phyloP scores from a whole-genome alignment of 53 echinoderm and acorn worm genomes.

The Mesocentrotus franciscanus region DNA sequence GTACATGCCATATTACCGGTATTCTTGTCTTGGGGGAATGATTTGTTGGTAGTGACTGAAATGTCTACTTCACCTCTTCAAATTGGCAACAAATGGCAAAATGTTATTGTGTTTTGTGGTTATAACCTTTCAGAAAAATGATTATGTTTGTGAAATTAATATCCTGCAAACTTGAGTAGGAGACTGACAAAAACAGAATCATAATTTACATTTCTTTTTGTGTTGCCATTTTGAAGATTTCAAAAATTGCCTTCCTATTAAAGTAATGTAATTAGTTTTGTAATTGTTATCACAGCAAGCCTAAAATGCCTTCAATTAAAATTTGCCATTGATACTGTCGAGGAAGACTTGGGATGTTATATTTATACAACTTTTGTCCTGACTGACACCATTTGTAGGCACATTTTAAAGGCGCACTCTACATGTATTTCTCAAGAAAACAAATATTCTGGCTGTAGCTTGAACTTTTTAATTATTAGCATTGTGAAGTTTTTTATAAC shows the following conservation, averaged over 20 bases:
- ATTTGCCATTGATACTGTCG: not conserved
- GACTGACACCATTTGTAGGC: not conserved
- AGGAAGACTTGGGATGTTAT: not conserved
- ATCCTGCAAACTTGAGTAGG: not conserved
- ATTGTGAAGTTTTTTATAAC: too few relatives aligned
- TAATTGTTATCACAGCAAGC: not conserved
- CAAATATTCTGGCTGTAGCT: too few relatives aligned
- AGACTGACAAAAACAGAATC: not conserved
- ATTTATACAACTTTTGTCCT: not conserved
- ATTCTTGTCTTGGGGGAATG: not conserved
- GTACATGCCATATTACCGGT: too few relatives aligned
- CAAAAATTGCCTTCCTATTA: not conserved
- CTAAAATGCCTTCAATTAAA: not conserved
- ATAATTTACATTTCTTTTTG: not conserved
- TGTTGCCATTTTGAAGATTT: not conserved
- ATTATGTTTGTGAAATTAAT: not conserved
- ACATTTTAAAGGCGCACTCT: too few relatives aligned
- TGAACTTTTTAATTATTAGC: too few relatives aligned
- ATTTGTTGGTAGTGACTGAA: not conserved
- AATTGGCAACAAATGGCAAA: not conserved
- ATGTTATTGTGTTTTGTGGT: not conserved
- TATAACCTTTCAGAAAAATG: too few relatives aligned
- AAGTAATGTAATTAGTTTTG: not conserved
- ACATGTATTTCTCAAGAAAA: not conserved
- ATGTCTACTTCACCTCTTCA: not conserved